Base-by-base conservation (phyloP, 2,888 invertebrate genomes). In the Caenorhabditis sp. region DNA sequence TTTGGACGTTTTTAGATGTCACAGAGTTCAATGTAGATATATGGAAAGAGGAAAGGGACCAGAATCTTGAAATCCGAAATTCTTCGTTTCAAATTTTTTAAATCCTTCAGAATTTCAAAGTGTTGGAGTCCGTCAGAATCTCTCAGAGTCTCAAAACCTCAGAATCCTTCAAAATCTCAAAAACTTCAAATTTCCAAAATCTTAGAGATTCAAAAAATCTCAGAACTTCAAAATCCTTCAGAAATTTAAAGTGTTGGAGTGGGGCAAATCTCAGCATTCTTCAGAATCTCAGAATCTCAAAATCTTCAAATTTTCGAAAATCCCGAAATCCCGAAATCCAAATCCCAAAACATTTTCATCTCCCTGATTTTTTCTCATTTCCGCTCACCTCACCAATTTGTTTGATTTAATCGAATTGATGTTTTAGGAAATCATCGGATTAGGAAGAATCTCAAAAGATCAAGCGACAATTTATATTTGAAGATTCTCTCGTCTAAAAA, bases 381-480 rank as follows among this genome's bases (percentile, higher is more conserved):
- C 49, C 14, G 14, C 2, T 49, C 19, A 19, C 54, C 24, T 24
- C 2, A 12, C 54, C 22, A 3, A 54, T 26, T 12, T 54, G 2
- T 10, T 54, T 24, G 16, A 6, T 22, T 49, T 58, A 58, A 58
- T 58, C 58, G 35, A 58, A 58, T 58, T 58, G 58, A 58, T 58
- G 35, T 58, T n/a, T 58, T 58, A 58, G 28, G 54, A 24, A 54
- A 24, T 24, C 24, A 2, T n/a, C n/a, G n/a, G 54, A 22, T 24
- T 10, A 12, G 24, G 3, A 12, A 51, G 24, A 54, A 54, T 24
- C 12, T 24, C 54, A 24, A 24, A 54, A 54, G 24, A 54, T 54
- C 54, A 54, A 38, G 38, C n/a, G n/a, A n/a, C n/a, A n/a, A n/a
- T 10, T 38, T 38, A 38, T 38, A 10, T 12, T 10, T 12, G 12